phyloP scores from a whole-genome alignment of 2,888 invertebrate genomes.

The Tanytarsus gracilentus region DNA sequence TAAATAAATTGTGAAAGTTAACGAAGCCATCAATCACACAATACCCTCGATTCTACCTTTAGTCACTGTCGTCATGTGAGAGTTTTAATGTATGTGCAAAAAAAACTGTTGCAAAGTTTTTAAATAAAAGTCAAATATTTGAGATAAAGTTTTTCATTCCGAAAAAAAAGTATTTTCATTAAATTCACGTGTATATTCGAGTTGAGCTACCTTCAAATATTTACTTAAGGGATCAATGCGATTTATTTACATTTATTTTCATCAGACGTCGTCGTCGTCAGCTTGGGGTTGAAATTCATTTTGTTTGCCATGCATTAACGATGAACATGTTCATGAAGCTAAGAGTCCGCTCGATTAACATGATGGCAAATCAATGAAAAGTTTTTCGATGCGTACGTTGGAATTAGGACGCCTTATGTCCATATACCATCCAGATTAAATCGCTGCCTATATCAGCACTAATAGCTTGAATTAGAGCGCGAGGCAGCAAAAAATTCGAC shows the following conservation, averaged over 20 bases:
- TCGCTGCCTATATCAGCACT: not conserved
- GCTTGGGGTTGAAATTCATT: not conserved
- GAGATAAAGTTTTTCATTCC: no score
- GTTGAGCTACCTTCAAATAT: not conserved
- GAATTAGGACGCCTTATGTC: constrained; percentile 6
- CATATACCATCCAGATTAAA: not conserved
- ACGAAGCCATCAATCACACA: constrained; percentile 28
- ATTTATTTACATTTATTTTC: constrained; percentile 5
- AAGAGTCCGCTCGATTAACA: not conserved
- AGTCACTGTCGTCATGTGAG: not conserved
- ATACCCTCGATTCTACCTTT: not conserved
- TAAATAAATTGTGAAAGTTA: constrained; percentile 26
- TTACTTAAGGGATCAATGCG: constrained; percentile 8
- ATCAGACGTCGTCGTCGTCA: not conserved
- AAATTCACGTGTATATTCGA: not conserved
- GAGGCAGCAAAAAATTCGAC: not conserved
- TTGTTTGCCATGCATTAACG: not conserved
- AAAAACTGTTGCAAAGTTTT: constrained; percentile 1
- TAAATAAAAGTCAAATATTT: not conserved
- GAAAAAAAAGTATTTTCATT: not conserved
- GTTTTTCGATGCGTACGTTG: not conserved
- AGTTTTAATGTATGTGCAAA: not conserved
- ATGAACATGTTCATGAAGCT: no score
- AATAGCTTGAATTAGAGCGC: not conserved
- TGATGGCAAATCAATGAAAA: not conserved